Conservation (phyloP, 2,113 vertebrate genomes). For the Perccottus glenii region DNA sequence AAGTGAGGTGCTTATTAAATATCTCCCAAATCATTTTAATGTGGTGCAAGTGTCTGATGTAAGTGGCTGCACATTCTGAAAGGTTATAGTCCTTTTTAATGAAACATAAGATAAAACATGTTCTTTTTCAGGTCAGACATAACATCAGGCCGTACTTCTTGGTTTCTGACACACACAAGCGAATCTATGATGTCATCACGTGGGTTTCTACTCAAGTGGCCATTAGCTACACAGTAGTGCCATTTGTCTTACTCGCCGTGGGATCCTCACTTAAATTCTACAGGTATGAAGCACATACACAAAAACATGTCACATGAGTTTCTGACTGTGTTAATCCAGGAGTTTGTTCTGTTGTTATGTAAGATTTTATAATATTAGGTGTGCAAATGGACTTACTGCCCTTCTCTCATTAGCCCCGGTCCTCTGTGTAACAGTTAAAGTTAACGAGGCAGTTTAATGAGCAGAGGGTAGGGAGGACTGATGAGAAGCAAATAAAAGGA, state of each 20-base stretch:
- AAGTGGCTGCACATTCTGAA: too few species aligned
- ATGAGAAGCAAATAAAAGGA: conserved; percentile 42
- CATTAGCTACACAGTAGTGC: conserved; percentile 95
- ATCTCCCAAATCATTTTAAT: too few species aligned
- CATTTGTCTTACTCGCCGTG: conserved; percentile 92
- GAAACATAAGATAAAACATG: not conserved
- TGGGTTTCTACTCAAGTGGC: conserved; percentile 91
- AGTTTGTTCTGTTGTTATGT: not conserved
- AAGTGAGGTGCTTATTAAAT: too few species aligned
- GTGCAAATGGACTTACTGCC: conserved; percentile 18
- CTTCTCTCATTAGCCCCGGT: conserved; percentile 36
- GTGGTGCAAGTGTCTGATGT: too few species aligned
- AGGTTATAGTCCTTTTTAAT: too few species aligned
- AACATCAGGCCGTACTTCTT: conserved; percentile 90
- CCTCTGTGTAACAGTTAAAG: conserved; percentile 19
- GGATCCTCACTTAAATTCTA: conserved; percentile 91
- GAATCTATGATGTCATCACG: conserved; percentile 89
- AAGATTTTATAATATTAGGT: conserved; percentile 1
- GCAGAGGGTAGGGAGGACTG: conserved; percentile 29
- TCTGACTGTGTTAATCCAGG: not conserved
- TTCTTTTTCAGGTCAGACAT: conserved; percentile 85
- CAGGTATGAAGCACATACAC: conserved; percentile 76
- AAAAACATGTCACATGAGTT: too few species aligned
- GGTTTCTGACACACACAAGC: conserved; percentile 81
- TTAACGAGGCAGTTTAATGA: conserved; percentile 66